A percentile compares a stretch with the other conserved stretches of the same genome.
phyloP scores from a whole-genome alignment of 2,113 vertebrate species.

The Petromus typicus region DNA sequence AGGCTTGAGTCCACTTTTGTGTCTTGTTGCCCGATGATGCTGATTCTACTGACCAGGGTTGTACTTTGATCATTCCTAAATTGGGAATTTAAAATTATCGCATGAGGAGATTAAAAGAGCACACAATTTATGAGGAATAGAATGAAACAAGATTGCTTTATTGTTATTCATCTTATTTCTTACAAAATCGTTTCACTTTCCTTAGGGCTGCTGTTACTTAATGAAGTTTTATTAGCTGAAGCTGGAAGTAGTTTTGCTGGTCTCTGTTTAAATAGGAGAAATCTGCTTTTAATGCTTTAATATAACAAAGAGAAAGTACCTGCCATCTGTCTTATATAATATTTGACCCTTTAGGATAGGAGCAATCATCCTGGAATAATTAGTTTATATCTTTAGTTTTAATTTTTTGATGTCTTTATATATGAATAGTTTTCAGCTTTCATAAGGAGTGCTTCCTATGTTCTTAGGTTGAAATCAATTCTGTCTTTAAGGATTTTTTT shows the following conservation, averaged over 20 bases:
- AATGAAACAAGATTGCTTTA: background rate
- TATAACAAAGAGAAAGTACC: background rate
- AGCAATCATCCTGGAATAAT: background rate
- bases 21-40: accelerated
- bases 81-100: background rate
- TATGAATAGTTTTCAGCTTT: background rate
- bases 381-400: background rate
- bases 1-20: background rate
- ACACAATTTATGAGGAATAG: accelerated
- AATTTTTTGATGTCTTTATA: background rate
- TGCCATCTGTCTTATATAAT: background rate
- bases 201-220: background rate
- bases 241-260: constrained; percentile 12
- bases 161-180: background rate
- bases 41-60: background rate
- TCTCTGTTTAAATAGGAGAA: background rate
- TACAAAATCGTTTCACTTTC: background rate
- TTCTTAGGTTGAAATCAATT: background rate
- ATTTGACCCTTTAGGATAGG: background rate
- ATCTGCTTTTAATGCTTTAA: background rate
- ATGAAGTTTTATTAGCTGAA: background rate
- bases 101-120: background rate
- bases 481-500: background rate
- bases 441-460: background rate
- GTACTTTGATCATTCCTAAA: background rate